Base-by-base conservation (phyloP, 1,140 invertebrate genomes). In the Agrilus planipennis region DNA sequence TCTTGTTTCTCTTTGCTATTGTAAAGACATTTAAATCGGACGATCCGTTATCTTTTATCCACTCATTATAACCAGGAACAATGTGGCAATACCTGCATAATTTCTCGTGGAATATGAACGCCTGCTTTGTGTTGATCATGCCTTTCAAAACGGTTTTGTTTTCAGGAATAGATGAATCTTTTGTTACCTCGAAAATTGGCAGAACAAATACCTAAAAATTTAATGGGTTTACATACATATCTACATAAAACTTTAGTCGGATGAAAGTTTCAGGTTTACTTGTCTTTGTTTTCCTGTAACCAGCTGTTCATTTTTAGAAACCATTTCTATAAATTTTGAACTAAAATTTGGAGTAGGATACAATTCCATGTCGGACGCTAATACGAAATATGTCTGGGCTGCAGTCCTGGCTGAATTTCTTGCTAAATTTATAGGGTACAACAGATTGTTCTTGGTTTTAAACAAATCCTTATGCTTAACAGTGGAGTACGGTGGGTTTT, bases 11-110 rank as follows among this genome's bases (percentile, higher is more conserved):
- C 50, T 65, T 63, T 0, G 57, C 57, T 0, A 58, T 47, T 9
- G 46, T 41, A 40, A 57, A 57, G 34, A 58, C 34, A 23, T 53
- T 35, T 19, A 61, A 39, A 11, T 46, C 46, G 20, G 46, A 32
- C 4, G 45, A 49, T 28, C 53, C 42, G 4, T 35, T 37, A 4
- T 21, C 30, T 25, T 51, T 45, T 7, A 31, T 15, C 48, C 48
- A 50, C 18, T 61, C 49, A 16, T 59, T 53, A 1, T 52, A 45
- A 49, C 56, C 62, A 0, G 70, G 69, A 21, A 73, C 63, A 14
- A 52, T 58, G 51, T 75, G 72, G 44, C 72, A 75, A 16, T 30
- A 11, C 5, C 81, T n/a, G 61, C 73, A 75, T 11, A 73, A 55
- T 42, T 60, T 64, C 18, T 67, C 53, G 52, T 75, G 73, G 51